Evolutionary conservation across 2,888 invertebrate species (phyloP).

Genomic region (Ephialtes manifestator): DNA sequence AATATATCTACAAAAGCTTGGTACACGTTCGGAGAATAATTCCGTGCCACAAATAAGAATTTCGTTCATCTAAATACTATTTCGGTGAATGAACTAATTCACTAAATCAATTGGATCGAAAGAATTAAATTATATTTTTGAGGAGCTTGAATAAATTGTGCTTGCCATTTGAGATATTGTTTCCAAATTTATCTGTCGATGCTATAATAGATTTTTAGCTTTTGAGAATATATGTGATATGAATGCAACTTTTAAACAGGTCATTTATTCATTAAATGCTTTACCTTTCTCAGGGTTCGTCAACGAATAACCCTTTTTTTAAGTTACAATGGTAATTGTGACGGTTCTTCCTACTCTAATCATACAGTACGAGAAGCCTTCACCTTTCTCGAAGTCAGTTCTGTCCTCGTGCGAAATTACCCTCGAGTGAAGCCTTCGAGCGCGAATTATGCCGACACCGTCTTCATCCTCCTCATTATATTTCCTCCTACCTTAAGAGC

Average conservation of each 20-base stretch:
- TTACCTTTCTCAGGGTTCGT: neutral
- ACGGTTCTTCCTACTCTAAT: conserved; percentile 24
- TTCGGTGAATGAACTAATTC: neutral
- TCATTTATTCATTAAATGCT: neutral
- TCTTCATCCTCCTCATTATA: conserved; percentile 78
- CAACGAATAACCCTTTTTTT: conserved; percentile 7
- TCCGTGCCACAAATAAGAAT: neutral
- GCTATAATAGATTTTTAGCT: neutral
- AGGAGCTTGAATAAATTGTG: neutral
- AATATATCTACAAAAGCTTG: neutral
- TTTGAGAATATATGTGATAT: neutral
- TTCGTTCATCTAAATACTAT: neutral
- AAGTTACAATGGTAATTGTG: conserved; percentile 28
- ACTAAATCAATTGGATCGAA: neutral
- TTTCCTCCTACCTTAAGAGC: conserved; percentile 32
- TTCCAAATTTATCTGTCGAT: neutral
- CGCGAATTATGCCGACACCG: conserved; percentile 77
- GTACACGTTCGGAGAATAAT: neutral
- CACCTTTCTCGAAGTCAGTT: conserved; percentile 20
- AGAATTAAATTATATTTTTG: neutral
- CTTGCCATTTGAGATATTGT: neutral
- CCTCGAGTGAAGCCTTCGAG: conserved; percentile 72
- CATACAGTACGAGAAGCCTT: conserved; percentile 14
- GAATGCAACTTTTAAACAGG: neutral
- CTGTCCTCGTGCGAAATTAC: conserved; percentile 72